phyloP scores from a whole-genome alignment of 2,888 invertebrate species.

The Napeogenes inachia region DNA sequence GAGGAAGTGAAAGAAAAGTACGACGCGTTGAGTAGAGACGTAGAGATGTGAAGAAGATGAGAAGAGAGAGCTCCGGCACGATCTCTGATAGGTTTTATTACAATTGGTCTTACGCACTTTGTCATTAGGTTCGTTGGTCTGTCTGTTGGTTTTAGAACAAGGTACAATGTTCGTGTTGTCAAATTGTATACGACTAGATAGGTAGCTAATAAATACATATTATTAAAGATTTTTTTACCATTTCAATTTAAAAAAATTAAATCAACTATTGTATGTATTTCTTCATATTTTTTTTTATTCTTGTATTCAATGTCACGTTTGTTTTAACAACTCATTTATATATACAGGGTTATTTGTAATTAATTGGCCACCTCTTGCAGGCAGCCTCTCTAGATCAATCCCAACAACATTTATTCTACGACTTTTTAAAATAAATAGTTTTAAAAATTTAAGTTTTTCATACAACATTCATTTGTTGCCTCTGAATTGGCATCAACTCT shows the following conservation, averaged over 20 bases:
- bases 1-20: constrained; percentile 67
- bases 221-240: not conserved
- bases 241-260: not conserved
- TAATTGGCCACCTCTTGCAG: too few relatives aligned
- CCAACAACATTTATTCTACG: too few relatives aligned
- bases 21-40: constrained; percentile 57
- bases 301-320: not conserved
- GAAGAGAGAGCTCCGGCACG: constrained; percentile 6
- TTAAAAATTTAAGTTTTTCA: too few relatives aligned
- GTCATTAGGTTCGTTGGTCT: constrained; percentile 4
- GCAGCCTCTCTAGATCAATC: too few relatives aligned
- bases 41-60: constrained; percentile 57
- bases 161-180: constrained; percentile 8
- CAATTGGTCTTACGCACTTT: constrained; percentile 7
- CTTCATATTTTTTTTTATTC: not conserved
- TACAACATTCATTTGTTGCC: too few relatives aligned
- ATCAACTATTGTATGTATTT: too few relatives aligned
- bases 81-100: constrained; percentile 27
- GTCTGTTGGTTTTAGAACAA: not conserved
- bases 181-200: constrained; percentile 30
- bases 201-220: constrained; percentile 14
- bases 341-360: too few relatives aligned
- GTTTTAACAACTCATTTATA: too few relatives aligned
- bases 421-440: too few relatives aligned
- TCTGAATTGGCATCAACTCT: too few relatives aligned